These are phyloP conservation scores for Drosophila stalkeri DNA, from an alignment of 2,888 invertebrate species.

Conservation along the genomic window DNA sequence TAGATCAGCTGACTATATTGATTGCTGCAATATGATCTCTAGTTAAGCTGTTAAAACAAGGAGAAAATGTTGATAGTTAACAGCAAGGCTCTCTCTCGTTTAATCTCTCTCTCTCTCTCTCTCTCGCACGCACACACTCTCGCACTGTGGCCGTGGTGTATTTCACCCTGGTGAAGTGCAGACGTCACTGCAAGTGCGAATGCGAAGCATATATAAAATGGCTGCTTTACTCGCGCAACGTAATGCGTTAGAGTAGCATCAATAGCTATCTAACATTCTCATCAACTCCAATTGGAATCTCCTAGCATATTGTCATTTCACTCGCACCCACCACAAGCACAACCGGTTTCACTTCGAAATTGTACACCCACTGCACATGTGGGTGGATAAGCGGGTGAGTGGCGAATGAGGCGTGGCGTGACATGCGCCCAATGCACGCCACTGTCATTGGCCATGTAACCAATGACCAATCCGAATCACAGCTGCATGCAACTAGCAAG, in stretches of 20 bases:
- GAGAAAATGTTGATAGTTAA: constrained; percentile 38
- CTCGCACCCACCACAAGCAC: constrained; percentile 21
- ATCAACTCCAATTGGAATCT: constrained; percentile 70
- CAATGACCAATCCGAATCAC: constrained; percentile 44
- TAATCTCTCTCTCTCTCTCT: not conserved
- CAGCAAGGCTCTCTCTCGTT: constrained; percentile 20
- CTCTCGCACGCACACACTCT: constrained; percentile 1
- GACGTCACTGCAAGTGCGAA: constrained; percentile 30
- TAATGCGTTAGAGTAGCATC: constrained; percentile 33
- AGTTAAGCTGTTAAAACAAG: constrained; percentile 6
- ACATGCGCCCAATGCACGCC: constrained; percentile 45
- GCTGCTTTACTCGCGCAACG: constrained; percentile 22
- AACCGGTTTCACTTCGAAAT: constrained; percentile 56
- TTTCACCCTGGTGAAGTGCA: constrained; percentile 34
- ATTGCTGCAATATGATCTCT: constrained; percentile 13
- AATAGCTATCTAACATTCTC: constrained; percentile 20
- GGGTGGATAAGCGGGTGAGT: constrained; percentile 45
- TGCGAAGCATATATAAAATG: constrained; percentile 53
- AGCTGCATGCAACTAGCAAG: constrained; percentile 30
- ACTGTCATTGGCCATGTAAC: constrained; percentile 30
- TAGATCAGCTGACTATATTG: not conserved
- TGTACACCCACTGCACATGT: constrained; percentile 65
- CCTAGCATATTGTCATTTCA: constrained; percentile 40
- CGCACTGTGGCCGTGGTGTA: constrained; percentile 19
- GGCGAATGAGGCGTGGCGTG: constrained; percentile 57